Percentiles rank a stretch among this genome's conserved stretches.
Evolutionary conservation across 1,140 invertebrate species (phyloP).

Genomic region (Aphis gossypii): DNA sequence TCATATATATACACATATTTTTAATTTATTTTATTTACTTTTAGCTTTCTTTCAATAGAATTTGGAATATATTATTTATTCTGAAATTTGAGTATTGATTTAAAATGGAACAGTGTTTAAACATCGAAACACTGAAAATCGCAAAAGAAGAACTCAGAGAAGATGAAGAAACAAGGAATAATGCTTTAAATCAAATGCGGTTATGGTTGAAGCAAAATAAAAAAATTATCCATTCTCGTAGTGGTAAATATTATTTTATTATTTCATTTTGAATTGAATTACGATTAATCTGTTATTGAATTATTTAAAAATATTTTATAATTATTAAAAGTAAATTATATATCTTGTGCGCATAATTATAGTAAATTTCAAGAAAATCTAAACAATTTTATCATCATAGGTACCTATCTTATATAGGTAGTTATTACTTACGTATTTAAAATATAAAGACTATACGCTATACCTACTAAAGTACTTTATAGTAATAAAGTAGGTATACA

Average conservation of each 20-base stretch:
- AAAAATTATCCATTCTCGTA: conserved; percentile 73
- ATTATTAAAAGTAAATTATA: neutral
- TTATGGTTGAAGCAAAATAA: conserved; percentile 78
- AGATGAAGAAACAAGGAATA: conserved; percentile 71
- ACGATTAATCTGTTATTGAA: neutral
- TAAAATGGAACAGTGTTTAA: conserved; percentile 24
- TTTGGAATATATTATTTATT: neutral
- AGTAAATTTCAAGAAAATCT: neutral
- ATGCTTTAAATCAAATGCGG: conserved; percentile 73
- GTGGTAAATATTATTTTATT: conserved; percentile 67
- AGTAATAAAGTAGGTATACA: neutral
- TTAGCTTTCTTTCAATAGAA: neutral
- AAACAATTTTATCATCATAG: neutral
- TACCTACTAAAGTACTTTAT: too few relatives aligned
- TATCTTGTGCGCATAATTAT: neutral
- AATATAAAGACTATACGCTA: too few relatives aligned
- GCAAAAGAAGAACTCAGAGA: conserved; percentile 76
- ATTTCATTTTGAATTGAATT: neutral
- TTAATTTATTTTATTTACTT: neutral
- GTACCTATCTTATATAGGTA: too few relatives aligned
- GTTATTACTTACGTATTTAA: too few relatives aligned
- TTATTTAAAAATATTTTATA: neutral
- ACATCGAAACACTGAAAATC: conserved; percentile 66
- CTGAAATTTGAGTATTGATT: neutral
- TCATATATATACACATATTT: neutral